Evolutionary conservation across 2,797 vertebrate species (phyloP), one percentile per base, ranked within the genome.

Genomic region (Clarias platycephalus): DNA sequence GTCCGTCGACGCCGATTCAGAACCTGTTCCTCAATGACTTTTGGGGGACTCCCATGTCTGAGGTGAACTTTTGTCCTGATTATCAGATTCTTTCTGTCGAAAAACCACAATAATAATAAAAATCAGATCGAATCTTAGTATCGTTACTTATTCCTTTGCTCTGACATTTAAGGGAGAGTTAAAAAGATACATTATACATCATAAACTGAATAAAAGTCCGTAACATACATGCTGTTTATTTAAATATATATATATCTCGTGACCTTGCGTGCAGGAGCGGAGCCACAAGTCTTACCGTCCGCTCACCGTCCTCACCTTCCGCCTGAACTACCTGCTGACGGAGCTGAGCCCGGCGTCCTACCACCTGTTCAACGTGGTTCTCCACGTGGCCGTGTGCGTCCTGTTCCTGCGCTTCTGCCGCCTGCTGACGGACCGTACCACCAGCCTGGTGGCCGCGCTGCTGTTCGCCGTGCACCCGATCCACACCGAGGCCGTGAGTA

Each of bases 241-340:
- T 40, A 40, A 7, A 40, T 40, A 40, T 40, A 40, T 37, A 37
- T 40, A 40, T 40, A 40, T 60, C 26, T 49, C 9, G 9, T 34
- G 4, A 2, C 37, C 79, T 55, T 63, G 34, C 78, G 12, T 84
- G 9, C 90, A 99, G 98, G 98, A 99, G 90, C 95, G 98, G 87
- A 99, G 98, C 91, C 98, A 99, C 90, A 99, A 99, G 89, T 99
- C 98, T 4, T 99, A 99, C 20, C 94, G 98, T 63, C 98, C 98
- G 0, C 91, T 99, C 88, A 99, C 98, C 1, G 98, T 99, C 12
- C 93, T 99, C 90, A 99, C 98, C 0, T 99, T 99, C 90, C 96
- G 98, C 40, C 92, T 99, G 89, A 99, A 99, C 94, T 99, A 99
- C 91, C 88, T 98, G 88, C 95, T 98, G 92, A 98, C 96, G 8